A percentile compares a stretch with the other conserved stretches of the same genome.
Conservation (phyloP, 1,140 invertebrate species). For the Procambarus virginalis region DNA sequence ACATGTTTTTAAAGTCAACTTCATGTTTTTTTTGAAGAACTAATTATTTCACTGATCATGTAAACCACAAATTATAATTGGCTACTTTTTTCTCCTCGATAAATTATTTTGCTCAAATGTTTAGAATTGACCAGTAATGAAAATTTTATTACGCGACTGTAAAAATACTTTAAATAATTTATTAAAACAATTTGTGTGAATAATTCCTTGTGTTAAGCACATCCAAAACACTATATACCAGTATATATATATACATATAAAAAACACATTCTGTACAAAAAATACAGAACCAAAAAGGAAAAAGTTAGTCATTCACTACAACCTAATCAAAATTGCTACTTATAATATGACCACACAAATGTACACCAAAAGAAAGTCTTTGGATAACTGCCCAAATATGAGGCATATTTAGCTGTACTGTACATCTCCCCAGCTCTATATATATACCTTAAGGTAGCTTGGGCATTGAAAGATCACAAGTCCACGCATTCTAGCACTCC, state of each 20-base stretch:
- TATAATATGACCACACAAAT: slow-evolving; percentile 13
- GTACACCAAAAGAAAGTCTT: slow-evolving; percentile 32
- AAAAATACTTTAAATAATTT: not conserved
- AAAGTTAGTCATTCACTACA: not conserved
- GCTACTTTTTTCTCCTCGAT: not conserved
- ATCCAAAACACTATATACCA: not conserved
- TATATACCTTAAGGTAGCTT: not conserved
- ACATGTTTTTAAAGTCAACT: not conserved
- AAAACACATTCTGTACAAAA: not conserved
- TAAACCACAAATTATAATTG: not conserved
- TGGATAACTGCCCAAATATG: slow-evolving; percentile 13
- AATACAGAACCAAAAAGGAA: not conserved
- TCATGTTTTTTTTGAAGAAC: not conserved
- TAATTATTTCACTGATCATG: not conserved
- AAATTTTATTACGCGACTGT: not conserved
- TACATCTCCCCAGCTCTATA: slow-evolving; percentile 6
- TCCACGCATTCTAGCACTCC: not conserved
- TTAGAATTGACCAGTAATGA: not conserved
- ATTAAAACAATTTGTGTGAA: not conserved
- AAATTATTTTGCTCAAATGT: not conserved
- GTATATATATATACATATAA: not conserved
- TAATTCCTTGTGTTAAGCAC: not conserved
- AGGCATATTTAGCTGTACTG: slow-evolving; percentile 16
- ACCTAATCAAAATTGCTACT: slow-evolving; percentile 10
- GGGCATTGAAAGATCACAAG: not conserved